Evolutionary conservation across 2,797 vertebrate genomes (phyloP).

Genomic region (Bradypodion ventrale): DNA sequence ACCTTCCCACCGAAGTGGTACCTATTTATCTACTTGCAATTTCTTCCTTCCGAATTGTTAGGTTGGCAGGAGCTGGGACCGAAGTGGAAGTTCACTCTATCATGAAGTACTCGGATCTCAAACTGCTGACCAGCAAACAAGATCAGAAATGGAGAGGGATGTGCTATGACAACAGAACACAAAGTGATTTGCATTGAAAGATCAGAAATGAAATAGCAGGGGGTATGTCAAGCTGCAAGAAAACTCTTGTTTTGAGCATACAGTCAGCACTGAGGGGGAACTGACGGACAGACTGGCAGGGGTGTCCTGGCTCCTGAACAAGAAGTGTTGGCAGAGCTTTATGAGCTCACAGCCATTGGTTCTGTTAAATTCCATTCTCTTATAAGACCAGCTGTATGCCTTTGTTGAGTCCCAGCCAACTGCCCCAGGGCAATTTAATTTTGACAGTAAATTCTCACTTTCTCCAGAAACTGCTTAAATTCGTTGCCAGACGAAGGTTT

Average conservation of each 20-base stretch:
- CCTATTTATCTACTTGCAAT: no score
- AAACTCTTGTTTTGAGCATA: background rate
- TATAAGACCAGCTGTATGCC: conserved; percentile 15
- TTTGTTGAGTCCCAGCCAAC: conserved; percentile 12
- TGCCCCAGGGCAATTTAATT: conserved; percentile 17
- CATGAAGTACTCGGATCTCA: no score
- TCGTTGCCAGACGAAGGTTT: conserved; percentile 34
- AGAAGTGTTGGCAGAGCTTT: conserved; percentile 18
- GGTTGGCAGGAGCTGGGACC: no score
- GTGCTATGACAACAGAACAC: background rate
- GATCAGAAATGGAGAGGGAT: background rate
- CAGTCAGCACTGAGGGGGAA: background rate
- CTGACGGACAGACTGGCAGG: background rate
- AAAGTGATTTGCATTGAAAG: background rate
- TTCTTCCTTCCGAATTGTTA: no score
- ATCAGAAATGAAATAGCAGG: conserved; percentile 1
- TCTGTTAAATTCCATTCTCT: conserved; percentile 13
- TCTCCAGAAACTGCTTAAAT: conserved; percentile 43
- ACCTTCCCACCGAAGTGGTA: no score
- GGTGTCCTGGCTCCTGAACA: conserved; percentile 5
- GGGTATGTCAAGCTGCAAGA: background rate
- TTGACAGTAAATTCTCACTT: conserved; percentile 15
- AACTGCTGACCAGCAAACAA: no score
- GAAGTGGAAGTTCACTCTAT: no score
- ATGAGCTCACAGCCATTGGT: conserved; percentile 16